Conservation (phyloP, 2,113 vertebrate species). For the Archocentrus centrarchus region DNA sequence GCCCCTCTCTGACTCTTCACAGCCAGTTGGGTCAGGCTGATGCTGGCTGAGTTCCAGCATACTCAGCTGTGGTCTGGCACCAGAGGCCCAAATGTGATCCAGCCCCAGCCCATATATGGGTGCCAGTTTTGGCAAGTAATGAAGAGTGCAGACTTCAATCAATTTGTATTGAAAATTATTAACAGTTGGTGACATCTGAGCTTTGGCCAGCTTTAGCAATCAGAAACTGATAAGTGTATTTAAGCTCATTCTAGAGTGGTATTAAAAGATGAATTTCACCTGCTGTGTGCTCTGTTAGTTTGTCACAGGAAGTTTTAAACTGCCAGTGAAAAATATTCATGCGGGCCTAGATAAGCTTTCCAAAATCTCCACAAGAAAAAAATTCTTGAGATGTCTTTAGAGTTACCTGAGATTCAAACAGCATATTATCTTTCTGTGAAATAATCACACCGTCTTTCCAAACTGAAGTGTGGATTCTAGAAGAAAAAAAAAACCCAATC, state of each 20-base stretch:
- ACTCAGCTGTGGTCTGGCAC: slow-evolving; percentile 4
- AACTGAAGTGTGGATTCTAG: background rate
- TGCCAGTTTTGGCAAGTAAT: slow-evolving; percentile 6
- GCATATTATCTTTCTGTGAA: background rate
- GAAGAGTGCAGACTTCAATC: background rate
- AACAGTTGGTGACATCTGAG: slow-evolving; percentile 15
- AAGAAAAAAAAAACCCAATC: background rate
- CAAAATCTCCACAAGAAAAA: background rate
- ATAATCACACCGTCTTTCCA: background rate
- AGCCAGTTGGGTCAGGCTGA: slow-evolving; percentile 10
- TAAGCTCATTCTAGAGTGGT: background rate
- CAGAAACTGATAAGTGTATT: slow-evolving; percentile 1
- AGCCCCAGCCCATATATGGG: background rate
- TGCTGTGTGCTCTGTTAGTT: background rate
- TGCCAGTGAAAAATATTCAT: background rate
- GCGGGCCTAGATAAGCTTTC: background rate
- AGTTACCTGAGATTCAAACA: background rate
- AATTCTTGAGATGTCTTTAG: background rate
- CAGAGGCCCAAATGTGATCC: background rate
- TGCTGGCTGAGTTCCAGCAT: background rate
- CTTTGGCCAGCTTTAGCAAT: background rate
- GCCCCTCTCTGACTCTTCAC: background rate
- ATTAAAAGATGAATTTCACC: background rate
- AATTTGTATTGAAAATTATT: slow-evolving; percentile 9
- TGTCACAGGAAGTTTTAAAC: background rate